These are phyloP conservation scores for Osmerus eperlanus DNA, from an alignment of 2,113 vertebrate species.

Conservation along the genomic window DNA sequence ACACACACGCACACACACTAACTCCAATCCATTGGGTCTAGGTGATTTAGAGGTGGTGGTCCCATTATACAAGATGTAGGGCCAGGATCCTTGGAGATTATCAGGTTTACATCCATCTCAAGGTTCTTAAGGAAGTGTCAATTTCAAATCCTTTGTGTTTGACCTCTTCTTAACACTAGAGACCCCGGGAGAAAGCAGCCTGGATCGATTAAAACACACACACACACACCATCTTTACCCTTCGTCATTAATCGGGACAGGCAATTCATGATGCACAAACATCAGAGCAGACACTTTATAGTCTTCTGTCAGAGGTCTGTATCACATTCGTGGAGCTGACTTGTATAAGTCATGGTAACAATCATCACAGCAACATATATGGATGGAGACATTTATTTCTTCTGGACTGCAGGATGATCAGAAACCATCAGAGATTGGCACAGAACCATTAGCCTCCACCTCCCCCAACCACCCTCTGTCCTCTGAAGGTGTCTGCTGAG, in stretches of 20 bases:
- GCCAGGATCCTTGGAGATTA: constrained; percentile 41
- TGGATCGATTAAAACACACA: constrained; percentile 25
- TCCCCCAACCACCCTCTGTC: background rate
- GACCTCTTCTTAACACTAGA: constrained; percentile 53
- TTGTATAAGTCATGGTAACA: background rate
- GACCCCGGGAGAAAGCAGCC: constrained; percentile 40
- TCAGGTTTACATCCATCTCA: constrained; percentile 52
- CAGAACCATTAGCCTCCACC: background rate
- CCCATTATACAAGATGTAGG: constrained; percentile 2
- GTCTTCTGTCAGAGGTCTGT: no score
- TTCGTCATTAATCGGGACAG: constrained; percentile 46
- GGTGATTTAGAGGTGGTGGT: constrained; percentile 32
- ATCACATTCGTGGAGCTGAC: no score
- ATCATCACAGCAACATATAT: background rate
- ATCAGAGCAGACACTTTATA: constrained; percentile 20
- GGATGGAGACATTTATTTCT: background rate
- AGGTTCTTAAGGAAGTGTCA: constrained; percentile 50
- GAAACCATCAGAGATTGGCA: background rate
- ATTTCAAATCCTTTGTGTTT: constrained; percentile 52
- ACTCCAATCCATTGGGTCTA: constrained; percentile 1
- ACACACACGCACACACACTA: background rate
- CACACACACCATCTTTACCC: background rate
- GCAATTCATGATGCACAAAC: constrained; percentile 41
- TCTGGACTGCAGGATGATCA: background rate
- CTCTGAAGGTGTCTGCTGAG: background rate